Conservation (phyloP, 2,888 invertebrate genomes). For the Eristalis arbustorum region DNA sequence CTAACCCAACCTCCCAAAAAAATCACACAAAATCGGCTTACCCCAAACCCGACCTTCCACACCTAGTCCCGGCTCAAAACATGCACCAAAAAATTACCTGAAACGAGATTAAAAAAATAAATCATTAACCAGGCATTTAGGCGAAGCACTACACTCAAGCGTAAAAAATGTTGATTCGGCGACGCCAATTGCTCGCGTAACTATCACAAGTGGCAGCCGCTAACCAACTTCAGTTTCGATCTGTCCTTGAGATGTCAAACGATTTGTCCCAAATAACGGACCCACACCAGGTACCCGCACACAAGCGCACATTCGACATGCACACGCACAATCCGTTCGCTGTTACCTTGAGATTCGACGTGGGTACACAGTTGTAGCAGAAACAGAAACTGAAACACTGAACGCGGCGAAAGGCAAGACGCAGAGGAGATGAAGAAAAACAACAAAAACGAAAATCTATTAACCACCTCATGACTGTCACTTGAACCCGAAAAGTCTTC, state of each 20-base stretch:
- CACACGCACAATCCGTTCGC: conserved; percentile 23
- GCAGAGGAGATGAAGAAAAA: not conserved
- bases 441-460: not conserved
- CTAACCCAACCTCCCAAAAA: too few relatives aligned
- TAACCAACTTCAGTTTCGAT: conserved; percentile 17
- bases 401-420: not conserved
- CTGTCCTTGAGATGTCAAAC: conserved; percentile 8
- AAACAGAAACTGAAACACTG: not conserved
- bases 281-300: conserved; percentile 14
- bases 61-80: not conserved
- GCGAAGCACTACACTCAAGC: not conserved
- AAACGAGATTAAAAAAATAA: conserved; percentile 1
- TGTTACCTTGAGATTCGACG: conserved; percentile 16
- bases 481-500: conserved; percentile 1
- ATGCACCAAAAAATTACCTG: not conserved
- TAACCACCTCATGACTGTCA: not conserved
- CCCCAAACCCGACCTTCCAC: too few relatives aligned
- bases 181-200: not conserved
- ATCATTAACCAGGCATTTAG: not conserved
- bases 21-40: not conserved
- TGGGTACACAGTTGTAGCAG: not conserved
- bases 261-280: conserved; percentile 33
- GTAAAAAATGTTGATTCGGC: not conserved
- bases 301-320: conserved; percentile 18
- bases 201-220: not conserved